Percentiles rank a stretch among this genome's conserved stretches.
These are phyloP conservation scores for human (Homo sapiens) DNA, from an alignment of 2,113 vertebrate genomes.

Conservation along the genomic window GRCh38 chr7:142792501-142793000, in stretches of 20 bases:
- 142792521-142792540: constrained; percentile 63
- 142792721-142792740: constrained; percentile 83
- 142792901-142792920: neutral
- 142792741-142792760: constrained; percentile 83
- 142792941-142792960: neutral
- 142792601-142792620: rapidly evolving
- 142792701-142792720: constrained; percentile 78
- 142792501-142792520: constrained; percentile 39
- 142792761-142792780: constrained; percentile 80
- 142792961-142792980: neutral
- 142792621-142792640: no score
- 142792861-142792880: neutral
- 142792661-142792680: neutral
- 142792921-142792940: neutral
- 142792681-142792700: constrained; percentile 74
- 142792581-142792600: neutral
- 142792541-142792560: constrained; percentile 16
- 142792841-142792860: neutral
- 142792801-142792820: neutral
- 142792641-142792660: neutral
- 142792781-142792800: constrained; percentile 79
- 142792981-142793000: no score
- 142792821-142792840: neutral
- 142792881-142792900: neutral
- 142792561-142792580: neutral